These are phyloP conservation scores for Drosophila meridionalis DNA, from an alignment of 2,888 invertebrate species.

Conservation along the genomic window DNA sequence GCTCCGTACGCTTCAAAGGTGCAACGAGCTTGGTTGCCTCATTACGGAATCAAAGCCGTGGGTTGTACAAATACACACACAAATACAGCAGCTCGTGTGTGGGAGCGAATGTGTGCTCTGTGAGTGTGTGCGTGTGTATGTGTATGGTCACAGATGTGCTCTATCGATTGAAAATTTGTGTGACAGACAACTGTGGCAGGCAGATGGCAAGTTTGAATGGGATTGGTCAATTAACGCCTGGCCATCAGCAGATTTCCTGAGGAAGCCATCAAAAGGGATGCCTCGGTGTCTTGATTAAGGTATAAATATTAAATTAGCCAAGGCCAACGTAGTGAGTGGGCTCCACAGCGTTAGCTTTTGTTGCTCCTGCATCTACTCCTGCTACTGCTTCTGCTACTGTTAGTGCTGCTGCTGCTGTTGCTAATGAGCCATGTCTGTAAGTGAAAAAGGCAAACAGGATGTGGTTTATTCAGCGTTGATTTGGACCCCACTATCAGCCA, in stretches of 20 bases:
- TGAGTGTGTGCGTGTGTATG: background rate
- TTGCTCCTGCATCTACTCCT: background rate
- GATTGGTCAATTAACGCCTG: constrained; percentile 79
- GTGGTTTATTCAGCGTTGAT: constrained; percentile 35
- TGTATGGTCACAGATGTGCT: constrained; percentile 66
- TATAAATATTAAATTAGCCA: constrained; percentile 79
- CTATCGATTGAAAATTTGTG: constrained; percentile 76
- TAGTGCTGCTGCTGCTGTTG: constrained; percentile 7
- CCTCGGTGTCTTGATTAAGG: constrained; percentile 71
- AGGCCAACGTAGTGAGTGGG: constrained; percentile 32
- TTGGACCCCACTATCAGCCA: constrained; percentile 11
- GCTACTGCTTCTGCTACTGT: background rate
- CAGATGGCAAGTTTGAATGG: constrained; percentile 69
- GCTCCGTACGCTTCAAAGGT: constrained; percentile 59
- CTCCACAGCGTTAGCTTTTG: constrained; percentile 14
- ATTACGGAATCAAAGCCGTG: constrained; percentile 76
- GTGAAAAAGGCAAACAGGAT: constrained; percentile 63
- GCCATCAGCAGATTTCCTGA: constrained; percentile 68
- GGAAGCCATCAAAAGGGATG: constrained; percentile 53
- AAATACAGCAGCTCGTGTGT: constrained; percentile 13
- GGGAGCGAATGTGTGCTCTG: constrained; percentile 2
- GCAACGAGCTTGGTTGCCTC: constrained; percentile 66
- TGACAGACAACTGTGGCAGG: constrained; percentile 56
- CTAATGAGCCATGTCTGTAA: constrained; percentile 68
- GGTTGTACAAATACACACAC: constrained; percentile 54